phyloP scores from a whole-genome alignment of 1,140 invertebrate species.

The Drosophila repletoides region DNA sequence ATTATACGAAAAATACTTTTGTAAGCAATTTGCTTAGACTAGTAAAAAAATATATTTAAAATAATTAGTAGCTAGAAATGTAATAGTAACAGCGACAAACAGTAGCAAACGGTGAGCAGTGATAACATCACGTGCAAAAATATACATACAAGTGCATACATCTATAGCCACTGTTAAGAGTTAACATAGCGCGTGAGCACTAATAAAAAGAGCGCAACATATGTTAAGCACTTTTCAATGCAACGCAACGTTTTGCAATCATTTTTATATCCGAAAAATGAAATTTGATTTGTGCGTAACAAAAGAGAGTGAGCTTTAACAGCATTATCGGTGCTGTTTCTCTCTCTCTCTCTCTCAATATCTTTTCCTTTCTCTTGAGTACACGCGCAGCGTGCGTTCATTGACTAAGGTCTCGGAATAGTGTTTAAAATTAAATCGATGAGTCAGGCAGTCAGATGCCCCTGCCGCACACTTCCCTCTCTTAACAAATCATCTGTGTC shows the following conservation, averaged over 20 bases:
- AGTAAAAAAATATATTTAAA: too few species aligned
- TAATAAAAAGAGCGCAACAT: background rate
- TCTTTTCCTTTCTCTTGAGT: too few species aligned
- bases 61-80: background rate
- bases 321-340: background rate
- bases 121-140: conserved; percentile 13
- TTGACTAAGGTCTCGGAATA: conserved; percentile 51
- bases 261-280: background rate
- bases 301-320: background rate
- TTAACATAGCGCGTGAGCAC: background rate
- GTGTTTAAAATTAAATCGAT: conserved; percentile 55
- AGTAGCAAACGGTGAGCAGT: background rate
- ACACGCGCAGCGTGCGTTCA: conserved; percentile 24
- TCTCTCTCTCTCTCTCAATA: background rate
- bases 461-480: conserved; percentile 4
- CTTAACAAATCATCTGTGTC: background rate
- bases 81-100: background rate
- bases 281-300: background rate
- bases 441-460: conserved; percentile 52
- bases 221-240: background rate
- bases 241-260: conserved; percentile 9
- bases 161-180: conserved; percentile 28
- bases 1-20: too few species aligned
- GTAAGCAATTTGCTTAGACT: too few species aligned
- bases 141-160: conserved; percentile 44